Conservation (phyloP, 2,113 vertebrate species). For the Tinamus guttatus region DNA sequence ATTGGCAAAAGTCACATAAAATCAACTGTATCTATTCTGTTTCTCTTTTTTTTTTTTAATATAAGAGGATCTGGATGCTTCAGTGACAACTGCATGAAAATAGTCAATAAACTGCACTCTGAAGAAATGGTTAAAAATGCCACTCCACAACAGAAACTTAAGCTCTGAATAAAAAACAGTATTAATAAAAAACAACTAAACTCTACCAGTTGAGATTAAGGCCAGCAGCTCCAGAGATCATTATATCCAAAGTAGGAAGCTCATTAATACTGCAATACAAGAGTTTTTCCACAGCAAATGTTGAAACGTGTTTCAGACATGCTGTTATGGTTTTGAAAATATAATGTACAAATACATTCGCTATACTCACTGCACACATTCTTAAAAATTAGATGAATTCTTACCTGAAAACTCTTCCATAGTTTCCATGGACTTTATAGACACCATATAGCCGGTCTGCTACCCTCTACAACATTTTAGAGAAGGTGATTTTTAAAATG, state of each 20-base stretch:
- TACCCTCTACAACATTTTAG: constrained; percentile 84
- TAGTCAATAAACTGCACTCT: not conserved
- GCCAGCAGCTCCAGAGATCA: not conserved
- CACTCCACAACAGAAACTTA: not conserved
- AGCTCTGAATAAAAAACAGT: not conserved
- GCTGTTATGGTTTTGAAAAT: not conserved
- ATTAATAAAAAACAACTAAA: not conserved
- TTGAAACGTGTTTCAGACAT: not conserved
- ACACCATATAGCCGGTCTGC: constrained; percentile 95
- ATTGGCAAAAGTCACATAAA: constrained; percentile 31
- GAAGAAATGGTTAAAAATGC: not conserved
- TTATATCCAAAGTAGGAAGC: not conserved
- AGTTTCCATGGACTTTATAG: constrained; percentile 98
- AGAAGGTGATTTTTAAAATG: not conserved
- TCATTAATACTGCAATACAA: not conserved
- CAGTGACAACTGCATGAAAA: not conserved
- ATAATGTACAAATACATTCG: not conserved
- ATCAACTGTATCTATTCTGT: not conserved
- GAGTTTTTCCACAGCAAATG: not conserved
- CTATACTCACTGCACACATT: not conserved
- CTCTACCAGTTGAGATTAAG: not conserved
- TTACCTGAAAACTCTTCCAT: constrained; percentile 96
- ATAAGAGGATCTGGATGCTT: not conserved
- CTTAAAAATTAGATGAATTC: not conserved
- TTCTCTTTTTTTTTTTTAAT: constrained; percentile 19